Base-by-base conservation (phyloP, 1,140 invertebrate genomes). In the Diorhabda elongata region DNA sequence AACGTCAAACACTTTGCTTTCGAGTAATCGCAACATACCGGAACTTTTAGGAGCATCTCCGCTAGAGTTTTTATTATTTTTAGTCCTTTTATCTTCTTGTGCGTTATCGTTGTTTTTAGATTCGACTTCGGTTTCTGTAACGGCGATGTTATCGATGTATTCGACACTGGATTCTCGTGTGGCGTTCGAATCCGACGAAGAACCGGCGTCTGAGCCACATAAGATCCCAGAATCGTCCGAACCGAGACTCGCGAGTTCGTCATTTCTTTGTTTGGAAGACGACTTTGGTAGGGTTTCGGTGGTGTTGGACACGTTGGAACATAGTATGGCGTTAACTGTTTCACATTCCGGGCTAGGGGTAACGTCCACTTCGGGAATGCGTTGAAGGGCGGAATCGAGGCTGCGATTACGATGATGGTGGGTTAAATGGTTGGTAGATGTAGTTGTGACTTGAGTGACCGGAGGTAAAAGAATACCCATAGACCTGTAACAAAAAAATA, bases 1-100 rank as follows among this genome's bases (percentile, higher is more conserved):
- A 88, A 98, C 97, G 81, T 98, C 94, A 82, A 99, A 99, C 66
- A 97, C 86, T 84, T 95, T 95, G 71, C 96, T 97, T 82, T 99
- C 96, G 78, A 99, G 97, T 74, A 99, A 86, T 74, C 97, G 85
- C 68, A 98, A 83, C 63, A 99, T 84, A 5, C 79, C 80, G 26
- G 71, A 76, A 70, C 74, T 76, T 58, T 75, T 77, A 4, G 75
- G 69, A 44, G 73, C 64, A 41, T 65, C 47, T 4, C 7, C 44
- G 61, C n/a, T 69, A 42, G 26, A 44, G 63, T 68, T 58, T 41
- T 66, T 44, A 58, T n/a, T 44, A n/a, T 7, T 52, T 60, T 64
- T 73, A 69, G 69, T 73, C 67, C 64, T 56, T 42, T 68, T 61
- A n/a, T 42, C 44, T 56, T 57, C 63, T 52, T 61, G 59, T 45